phyloP scores from a whole-genome alignment of 1,140 invertebrate species.

The Leptestheria dahalacensis region DNA sequence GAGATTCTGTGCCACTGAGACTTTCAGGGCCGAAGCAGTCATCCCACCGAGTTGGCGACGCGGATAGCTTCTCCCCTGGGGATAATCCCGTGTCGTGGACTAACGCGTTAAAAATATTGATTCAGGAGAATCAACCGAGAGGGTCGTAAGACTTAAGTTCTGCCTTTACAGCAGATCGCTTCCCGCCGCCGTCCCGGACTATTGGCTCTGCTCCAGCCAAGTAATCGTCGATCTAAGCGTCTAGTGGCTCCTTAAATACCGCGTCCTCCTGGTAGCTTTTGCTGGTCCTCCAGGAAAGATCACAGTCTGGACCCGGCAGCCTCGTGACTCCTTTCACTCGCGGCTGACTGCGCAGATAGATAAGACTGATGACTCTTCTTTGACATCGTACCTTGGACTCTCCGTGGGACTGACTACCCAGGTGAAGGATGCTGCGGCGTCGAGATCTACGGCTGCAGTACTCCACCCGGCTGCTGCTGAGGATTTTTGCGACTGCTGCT shows the following conservation, averaged over 20 bases:
- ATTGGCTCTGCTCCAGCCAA: neutral
- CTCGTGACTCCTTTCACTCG: neutral
- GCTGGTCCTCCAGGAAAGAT: neutral
- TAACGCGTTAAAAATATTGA: neutral
- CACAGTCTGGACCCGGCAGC: neutral
- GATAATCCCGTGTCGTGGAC: neutral
- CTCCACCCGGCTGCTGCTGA: neutral
- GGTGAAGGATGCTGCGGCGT: neutral
- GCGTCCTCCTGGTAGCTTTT: neutral
- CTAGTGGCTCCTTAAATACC: neutral
- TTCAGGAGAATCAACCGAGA: too few species aligned
- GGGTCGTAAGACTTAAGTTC: too few species aligned
- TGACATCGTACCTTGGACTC: too few species aligned
- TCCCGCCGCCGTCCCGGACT: neutral
- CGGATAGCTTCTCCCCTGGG: neutral
- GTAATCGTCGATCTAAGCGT: neutral
- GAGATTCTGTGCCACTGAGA: neutral
- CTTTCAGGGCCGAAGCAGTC: neutral
- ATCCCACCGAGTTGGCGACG: too few species aligned
- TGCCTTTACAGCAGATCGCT: too few species aligned
- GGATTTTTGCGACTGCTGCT: neutral
- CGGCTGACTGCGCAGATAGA: too few species aligned
- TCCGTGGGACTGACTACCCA: too few species aligned
- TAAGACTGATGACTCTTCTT: too few species aligned
- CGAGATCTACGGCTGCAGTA: neutral